Evolutionary conservation across 2,797 vertebrate genomes (phyloP).

Genomic region (Danio albolineatus): DNA sequence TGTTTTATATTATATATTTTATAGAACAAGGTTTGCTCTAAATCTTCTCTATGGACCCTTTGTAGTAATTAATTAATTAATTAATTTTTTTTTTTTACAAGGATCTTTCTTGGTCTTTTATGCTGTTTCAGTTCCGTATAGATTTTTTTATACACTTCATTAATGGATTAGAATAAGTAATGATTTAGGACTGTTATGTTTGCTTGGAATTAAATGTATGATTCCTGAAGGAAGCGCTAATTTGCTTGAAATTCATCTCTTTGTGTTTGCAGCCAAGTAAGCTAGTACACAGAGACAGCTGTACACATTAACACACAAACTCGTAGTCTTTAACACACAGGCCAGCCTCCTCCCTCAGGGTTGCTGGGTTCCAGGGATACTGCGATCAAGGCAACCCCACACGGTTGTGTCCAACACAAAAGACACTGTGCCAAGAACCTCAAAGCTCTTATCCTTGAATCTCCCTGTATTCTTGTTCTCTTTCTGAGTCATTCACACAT

Average conservation of each 20-base stretch:
- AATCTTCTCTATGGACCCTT: neutral
- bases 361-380: slow-evolving; percentile 37
- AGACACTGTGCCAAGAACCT: slow-evolving; percentile 16
- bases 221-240: slow-evolving; percentile 27
- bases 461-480: neutral
- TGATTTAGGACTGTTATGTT: neutral
- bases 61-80: no score
- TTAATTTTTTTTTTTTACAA: no score
- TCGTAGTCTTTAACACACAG: slow-evolving; percentile 16
- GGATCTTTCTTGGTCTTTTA: neutral
- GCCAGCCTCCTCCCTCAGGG: slow-evolving; percentile 30
- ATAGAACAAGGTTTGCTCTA: neutral
- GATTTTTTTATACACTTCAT: neutral
- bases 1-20: neutral
- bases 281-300: slow-evolving; percentile 39
- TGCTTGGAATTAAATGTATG: neutral
- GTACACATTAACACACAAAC: slow-evolving; percentile 35
- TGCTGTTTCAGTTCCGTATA: neutral
- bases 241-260: slow-evolving; percentile 30
- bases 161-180: slow-evolving; percentile 3
- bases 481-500: slow-evolving; percentile 10
- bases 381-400: slow-evolving; percentile 40
- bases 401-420: slow-evolving; percentile 4
- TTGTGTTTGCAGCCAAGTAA: slow-evolving; percentile 39
- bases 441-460: slow-evolving; percentile 7